Evolutionary conservation across 2,113 vertebrate species (phyloP).

Genomic region (Hymenochirus boettgeri): DNA sequence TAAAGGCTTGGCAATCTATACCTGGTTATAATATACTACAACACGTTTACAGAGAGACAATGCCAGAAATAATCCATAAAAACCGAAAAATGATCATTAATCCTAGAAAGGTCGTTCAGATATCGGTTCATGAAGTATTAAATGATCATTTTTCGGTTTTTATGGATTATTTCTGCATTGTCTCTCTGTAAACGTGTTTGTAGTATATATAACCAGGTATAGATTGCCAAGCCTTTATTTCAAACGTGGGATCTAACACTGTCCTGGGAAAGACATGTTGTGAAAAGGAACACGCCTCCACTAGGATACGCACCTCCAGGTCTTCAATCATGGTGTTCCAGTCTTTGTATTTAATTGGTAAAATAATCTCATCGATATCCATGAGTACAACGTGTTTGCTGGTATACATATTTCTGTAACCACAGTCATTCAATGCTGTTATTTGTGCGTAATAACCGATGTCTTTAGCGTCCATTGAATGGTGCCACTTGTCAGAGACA

Average conservation of each 20-base stretch:
- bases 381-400: constrained; percentile 50
- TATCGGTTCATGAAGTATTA: constrained; percentile 49
- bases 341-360: constrained; percentile 6
- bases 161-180: constrained; percentile 8
- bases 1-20: constrained; percentile 50
- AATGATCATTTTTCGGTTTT: constrained; percentile 57
- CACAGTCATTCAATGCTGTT: constrained; percentile 57
- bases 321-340: constrained; percentile 6
- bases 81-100: constrained; percentile 56
- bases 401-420: constrained; percentile 59
- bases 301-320: neutral
- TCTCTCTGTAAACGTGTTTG: constrained; percentile 62
- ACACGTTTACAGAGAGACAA: constrained; percentile 59
- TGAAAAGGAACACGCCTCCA: constrained; percentile 13
- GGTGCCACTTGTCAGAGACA: constrained; percentile 56
- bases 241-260: neutral
- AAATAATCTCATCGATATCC: constrained; percentile 31
- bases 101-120: constrained; percentile 52
- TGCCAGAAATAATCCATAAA: constrained; percentile 30
- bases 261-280: constrained; percentile 9
- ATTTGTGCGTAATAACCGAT: constrained; percentile 58
- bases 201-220: constrained; percentile 67
- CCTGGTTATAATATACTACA: constrained; percentile 59
- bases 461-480: constrained; percentile 41
- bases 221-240: constrained; percentile 54